Evolutionary conservation across 1,140 invertebrate genomes (phyloP), one percentile per base, ranked within the genome.

Genomic region (Atta cephalotes): DNA sequence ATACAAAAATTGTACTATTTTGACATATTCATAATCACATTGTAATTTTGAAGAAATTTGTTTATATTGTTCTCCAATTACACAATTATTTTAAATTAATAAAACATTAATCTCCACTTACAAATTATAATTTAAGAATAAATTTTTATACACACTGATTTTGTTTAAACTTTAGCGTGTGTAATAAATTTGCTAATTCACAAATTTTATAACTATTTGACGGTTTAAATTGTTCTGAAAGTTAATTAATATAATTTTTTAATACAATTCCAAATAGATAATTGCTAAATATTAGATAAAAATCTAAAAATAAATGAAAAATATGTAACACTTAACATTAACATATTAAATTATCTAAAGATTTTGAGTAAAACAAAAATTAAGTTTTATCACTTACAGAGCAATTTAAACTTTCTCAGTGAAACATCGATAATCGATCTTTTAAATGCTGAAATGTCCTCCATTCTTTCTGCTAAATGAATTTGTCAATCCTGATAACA

Each of bases 401-500:
- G n/a, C 45, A 62, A 80, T 66, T 68, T 66, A 35, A 66, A 51
- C 12, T 31, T 68, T 5, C 28, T 16, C 31, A 80, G 4, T 25
- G 28, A 14, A 53, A 53, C 28, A 16, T 0, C 10, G 18, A 31
- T 9, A 45, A 66, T 68, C 18, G 14, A 80, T 56, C 21, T 3
- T 7, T 18, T 80, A 81, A 81, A 70, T 70, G 14, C 25, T 45
- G 21, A 81, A 70, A 12, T 53, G 3, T 68, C 2, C 14, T 81
- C 14, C 14, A 10, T 79, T 66, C 14, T 3, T 53, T 21, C 28
- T 28, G 51, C 25, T 51, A 85, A 85, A 70, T 53, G 4, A 60
- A 56, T 31, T 28, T 79, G 31, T 68, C 25, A 53, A 78, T 79
- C 66, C 31, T 72, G 77, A 65, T 87, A 94, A 94, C 92, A 92